These are phyloP conservation scores for Caenorhabditis wallacei DNA, from an alignment of 2,888 invertebrate genomes.

Conservation along the genomic window DNA sequence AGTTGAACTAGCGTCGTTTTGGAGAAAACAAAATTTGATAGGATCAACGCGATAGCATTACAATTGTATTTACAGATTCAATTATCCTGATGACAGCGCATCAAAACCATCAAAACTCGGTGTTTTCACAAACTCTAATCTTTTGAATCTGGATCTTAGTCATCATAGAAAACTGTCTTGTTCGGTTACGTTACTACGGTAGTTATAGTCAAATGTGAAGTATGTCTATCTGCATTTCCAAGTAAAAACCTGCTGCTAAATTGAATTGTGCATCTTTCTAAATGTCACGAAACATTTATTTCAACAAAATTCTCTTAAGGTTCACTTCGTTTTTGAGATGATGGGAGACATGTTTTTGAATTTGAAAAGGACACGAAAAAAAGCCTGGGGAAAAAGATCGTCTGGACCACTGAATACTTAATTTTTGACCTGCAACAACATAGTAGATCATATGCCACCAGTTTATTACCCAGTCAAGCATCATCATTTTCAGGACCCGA, in stretches of 20 bases:
- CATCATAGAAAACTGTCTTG: neutral
- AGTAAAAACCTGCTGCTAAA: neutral
- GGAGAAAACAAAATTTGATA: neutral
- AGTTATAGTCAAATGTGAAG: neutral
- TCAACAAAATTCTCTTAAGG: neutral
- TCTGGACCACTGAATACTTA: conserved; percentile 38
- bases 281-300: neutral
- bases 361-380: neutral
- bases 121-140: conserved; percentile 28
- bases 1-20: neutral
- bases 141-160: neutral
- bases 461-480: neutral
- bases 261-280: neutral
- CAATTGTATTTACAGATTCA: neutral
- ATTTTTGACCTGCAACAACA: conserved; percentile 26
- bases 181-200: conserved; percentile 5
- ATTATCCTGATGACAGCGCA: neutral
- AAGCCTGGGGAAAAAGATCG: conserved; percentile 2
- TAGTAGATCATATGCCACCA: conserved; percentile 18
- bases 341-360: neutral
- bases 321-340: neutral
- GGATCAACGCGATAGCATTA: neutral
- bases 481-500: neutral
- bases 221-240: neutral
- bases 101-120: neutral